These are phyloP conservation scores for Trididemnum clinides DNA, from an alignment of 23 tunicate species.

Conservation along the genomic window DNA sequence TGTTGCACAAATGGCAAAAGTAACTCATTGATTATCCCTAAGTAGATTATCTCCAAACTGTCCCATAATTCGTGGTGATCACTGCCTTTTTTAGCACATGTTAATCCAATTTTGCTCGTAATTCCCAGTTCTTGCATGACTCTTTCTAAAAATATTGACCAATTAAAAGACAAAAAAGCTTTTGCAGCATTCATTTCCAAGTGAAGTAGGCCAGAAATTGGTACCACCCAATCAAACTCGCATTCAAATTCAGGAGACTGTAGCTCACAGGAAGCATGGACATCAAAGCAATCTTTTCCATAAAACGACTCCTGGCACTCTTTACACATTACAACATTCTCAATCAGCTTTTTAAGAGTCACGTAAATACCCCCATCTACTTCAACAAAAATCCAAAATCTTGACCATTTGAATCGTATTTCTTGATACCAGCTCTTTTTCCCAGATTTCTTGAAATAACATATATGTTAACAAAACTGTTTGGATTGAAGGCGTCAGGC, in stretches of 20 bases:
- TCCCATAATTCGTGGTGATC: constrained; percentile 1
- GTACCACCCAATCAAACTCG: constrained; percentile 13
- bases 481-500: neutral
- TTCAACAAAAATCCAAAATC: neutral
- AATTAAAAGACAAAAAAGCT: neutral
- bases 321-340: neutral
- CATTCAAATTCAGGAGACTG: neutral
- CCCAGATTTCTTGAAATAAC: neutral
- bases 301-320: neutral
- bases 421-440: neutral
- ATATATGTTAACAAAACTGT: neutral
- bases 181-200: neutral
- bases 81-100: neutral
- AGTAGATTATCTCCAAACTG: neutral
- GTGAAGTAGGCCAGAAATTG: neutral
- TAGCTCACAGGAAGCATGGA: neutral
- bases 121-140: constrained; percentile 1
- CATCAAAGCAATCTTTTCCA: neutral
- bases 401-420: neutral
- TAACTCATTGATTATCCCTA: neutral
- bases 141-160: neutral
- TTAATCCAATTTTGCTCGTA: neutral
- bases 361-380: neutral
- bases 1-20: neutral
- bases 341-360: neutral